Evolutionary conservation across 2,113 vertebrate species (phyloP), one percentile per base, ranked within the genome.

Genomic region (Tyrannus savana): DNA sequence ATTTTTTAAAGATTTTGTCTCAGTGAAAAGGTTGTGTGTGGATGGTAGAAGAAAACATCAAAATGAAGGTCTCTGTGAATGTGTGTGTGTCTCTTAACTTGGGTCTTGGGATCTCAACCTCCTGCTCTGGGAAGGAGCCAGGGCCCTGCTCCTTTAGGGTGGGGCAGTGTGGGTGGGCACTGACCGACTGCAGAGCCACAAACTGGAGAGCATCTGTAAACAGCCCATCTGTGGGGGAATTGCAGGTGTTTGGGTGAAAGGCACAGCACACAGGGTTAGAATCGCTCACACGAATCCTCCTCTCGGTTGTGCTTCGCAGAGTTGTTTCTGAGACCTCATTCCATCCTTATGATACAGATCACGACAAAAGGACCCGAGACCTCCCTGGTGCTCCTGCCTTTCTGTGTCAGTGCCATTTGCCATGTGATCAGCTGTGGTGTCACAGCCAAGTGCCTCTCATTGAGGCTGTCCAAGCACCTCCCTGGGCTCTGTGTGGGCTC

Each of bases 361-460:
- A 73, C 66, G 56, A 78, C 49, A 69, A 0, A 47, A 79, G 53
- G 3, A 24, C 30, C 2, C 19, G n/a, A 60, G 87, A 73, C 89
- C 50, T 93, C 82, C 89, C 91, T 53, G 3, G 25, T 24, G 73
- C 53, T 85, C 59, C 80, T 30, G 14, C 6, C 60, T 67, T 64
- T 56, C 64, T 37, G 52, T 14, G 18, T 12, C 17, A 81, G 59
- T 41, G 90, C 64, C 0, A 1, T 55, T 83, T 84, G 37, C 78
- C 78, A 6, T 89, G 93, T 85, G 95, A 87, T 55, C 71, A 31
- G 91, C 69, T 35, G 53, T 21, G 23, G 67, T 50, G 90, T 88
- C 95, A 88, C 75, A 82, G 91, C 77, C 79, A 85, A 75, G 62
- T 76, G 93, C 87, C 52, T 87, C 41, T 14, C 85, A 77, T 15